Conservation (phyloP, 2,797 vertebrate species). For the Tarsius wallacei region DNA sequence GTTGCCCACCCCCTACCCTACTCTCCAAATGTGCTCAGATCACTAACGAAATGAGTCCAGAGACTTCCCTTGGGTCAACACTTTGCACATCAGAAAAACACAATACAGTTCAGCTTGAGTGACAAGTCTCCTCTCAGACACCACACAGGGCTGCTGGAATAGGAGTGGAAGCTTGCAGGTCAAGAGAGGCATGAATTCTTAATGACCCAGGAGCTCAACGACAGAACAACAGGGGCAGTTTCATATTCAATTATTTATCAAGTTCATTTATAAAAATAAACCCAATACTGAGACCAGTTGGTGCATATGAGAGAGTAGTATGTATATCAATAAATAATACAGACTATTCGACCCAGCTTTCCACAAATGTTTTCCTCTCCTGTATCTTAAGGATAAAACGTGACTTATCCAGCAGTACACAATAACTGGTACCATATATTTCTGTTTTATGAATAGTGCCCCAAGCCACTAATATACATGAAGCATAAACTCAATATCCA, state of each 20-base stretch:
- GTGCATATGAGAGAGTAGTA: slow-evolving; percentile 65
- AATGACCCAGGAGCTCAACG: slow-evolving; percentile 76
- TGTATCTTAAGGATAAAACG: slow-evolving; percentile 51
- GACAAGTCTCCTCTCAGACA: slow-evolving; percentile 54
- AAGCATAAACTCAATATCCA: not conserved
- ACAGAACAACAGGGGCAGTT: slow-evolving; percentile 67
- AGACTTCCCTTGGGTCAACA: slow-evolving; percentile 62
- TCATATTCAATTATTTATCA: slow-evolving; percentile 83
- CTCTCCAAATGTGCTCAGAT: slow-evolving; percentile 71
- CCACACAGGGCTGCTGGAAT: slow-evolving; percentile 23
- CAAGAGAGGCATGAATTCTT: slow-evolving; percentile 81
- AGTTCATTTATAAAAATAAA: slow-evolving; percentile 85
- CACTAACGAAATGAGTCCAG: slow-evolving; percentile 79
- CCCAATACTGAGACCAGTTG: slow-evolving; percentile 61
- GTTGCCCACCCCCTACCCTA: not conserved
- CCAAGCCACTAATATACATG: not conserved
- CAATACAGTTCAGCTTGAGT: slow-evolving; percentile 50
- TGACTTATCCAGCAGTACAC: not conserved
- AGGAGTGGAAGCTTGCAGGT: slow-evolving; percentile 69
- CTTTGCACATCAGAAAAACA: slow-evolving; percentile 74
- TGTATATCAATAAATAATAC: slow-evolving; percentile 80
- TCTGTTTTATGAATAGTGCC: slow-evolving; percentile 60
- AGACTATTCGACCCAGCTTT: not conserved
- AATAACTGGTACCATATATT: not conserved
- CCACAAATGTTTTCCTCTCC: not conserved